A percentile compares a stretch with the other conserved stretches of the same genome.
These are phyloP conservation scores for Babylonia areolata DNA, from an alignment of 1,140 invertebrate genomes.

Conservation along the genomic window DNA sequence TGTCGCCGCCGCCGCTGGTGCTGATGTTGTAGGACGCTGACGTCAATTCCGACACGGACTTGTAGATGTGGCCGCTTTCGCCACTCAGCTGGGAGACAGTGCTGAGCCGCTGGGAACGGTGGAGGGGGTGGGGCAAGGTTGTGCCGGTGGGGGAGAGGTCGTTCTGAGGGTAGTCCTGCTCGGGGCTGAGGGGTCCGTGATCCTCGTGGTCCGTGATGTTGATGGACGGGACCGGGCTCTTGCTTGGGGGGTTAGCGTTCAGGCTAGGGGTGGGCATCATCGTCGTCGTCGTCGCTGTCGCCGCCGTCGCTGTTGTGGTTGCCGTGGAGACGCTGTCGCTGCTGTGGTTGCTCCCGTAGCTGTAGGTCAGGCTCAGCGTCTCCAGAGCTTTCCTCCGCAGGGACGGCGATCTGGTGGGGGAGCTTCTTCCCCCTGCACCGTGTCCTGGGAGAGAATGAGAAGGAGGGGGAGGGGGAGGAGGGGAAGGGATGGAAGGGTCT, in stretches of 20 bases:
- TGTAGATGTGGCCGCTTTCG: constrained; percentile 19
- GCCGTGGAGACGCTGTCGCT: not conserved
- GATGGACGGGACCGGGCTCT: not conserved
- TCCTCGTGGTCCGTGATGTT: constrained; percentile 15
- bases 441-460: not conserved
- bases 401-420: not conserved
- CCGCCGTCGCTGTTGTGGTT: not conserved
- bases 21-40: constrained; percentile 2
- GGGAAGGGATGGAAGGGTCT: not conserved
- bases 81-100: no score
- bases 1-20: not conserved
- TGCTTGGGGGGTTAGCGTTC: not conserved
- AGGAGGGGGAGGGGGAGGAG: constrained; percentile 11
- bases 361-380: not conserved
- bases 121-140: not conserved
- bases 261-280: not conserved
- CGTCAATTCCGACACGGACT: constrained; percentile 4
- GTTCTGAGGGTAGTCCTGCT: constrained; percentile 23
- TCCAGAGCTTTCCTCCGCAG: not conserved
- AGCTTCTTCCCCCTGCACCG: not conserved
- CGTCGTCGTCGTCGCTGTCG: not conserved
- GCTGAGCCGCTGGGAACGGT: no score
- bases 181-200: not conserved
- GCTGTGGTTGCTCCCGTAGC: not conserved
- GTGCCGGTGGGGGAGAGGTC: constrained; percentile 20